Base-by-base conservation (phyloP, 2,888 invertebrate genomes). In the Scelioninae gen. 1 region DNA sequence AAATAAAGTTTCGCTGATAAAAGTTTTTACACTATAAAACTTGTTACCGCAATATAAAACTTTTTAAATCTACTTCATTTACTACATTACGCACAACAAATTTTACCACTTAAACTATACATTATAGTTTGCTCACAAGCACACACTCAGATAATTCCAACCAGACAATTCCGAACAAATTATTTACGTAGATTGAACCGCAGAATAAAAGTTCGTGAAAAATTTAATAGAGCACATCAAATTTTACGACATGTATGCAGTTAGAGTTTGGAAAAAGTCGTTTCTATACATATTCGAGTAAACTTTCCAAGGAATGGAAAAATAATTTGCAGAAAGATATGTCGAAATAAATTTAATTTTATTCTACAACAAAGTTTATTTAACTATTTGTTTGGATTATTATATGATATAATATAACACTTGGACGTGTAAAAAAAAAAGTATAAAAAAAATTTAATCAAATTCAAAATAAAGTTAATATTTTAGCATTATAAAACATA, bases 51-150 rank as follows among this genome's bases (percentile, higher is more conserved):
- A 7, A 29, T 38, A 29, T 69, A 69, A 69, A 69, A 58, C 69
- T 58, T 69, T 56, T 69, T 69, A 69, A 69, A 58, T 69, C 58
- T 58, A 47, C 69, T 69, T 69, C 58, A 69, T 69, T 69, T 56
- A 34, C 56, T 49, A 69, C 66, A 53, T 66, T 53, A 40, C 51
- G 40, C 53, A 69, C 68, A 69, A 56, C 69, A 56, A 69, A 69
- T 69, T 69, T 58, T 58, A 58, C 69, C 69, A 56, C 69, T 69
- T 69, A 69, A 69, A 58, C 69, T 69, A 45, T 32, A 69, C 56
- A 45, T 56, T 56, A n/a, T n/a, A 45, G 34, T 47, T 69, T 34
- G n/a, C n/a, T 43, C 6, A 13, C 56, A 16, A 2, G 16, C 23
- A 15, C 62, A 53, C 31, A 11, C 38, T 34, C 34, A 3, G 16